Evolutionary conservation across 1,140 invertebrate genomes (phyloP).

Genomic region (Heliconius melpomene): DNA sequence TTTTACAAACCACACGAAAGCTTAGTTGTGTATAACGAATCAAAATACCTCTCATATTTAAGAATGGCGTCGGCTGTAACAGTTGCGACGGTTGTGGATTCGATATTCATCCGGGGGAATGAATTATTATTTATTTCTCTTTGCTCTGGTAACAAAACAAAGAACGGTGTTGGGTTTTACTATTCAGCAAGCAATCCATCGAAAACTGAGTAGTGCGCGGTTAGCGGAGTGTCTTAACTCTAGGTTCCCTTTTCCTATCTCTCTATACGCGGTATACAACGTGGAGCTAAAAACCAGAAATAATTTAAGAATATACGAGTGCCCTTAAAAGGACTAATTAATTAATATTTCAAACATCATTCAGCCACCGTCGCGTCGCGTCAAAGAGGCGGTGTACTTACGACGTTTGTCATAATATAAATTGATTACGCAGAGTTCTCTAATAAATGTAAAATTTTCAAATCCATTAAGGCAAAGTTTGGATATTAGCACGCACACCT

Average conservation of each 20-base stretch:
- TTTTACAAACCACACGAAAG: background rate
- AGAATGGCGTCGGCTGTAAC: background rate
- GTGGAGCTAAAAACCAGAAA: too few species aligned
- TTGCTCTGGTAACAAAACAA: too few species aligned
- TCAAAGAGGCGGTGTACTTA: conserved; percentile 46
- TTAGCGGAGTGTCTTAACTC: too few species aligned
- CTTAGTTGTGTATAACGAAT: background rate
- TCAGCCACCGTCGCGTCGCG: conserved; percentile 36
- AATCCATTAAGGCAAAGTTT: conserved; percentile 74
- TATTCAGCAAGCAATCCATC: too few species aligned
- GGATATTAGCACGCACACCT: conserved; percentile 68
- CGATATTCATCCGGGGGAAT: too few species aligned
- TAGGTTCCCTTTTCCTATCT: too few species aligned
- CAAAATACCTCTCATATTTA: conserved; percentile 13
- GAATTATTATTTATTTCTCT: too few species aligned
- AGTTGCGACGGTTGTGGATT: too few species aligned
- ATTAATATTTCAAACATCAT: conserved; percentile 58
- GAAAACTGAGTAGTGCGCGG: too few species aligned
- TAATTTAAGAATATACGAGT: conserved; percentile 7
- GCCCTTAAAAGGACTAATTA: conserved; percentile 46
- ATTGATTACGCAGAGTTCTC: conserved; percentile 59
- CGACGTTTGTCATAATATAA: conserved; percentile 63
- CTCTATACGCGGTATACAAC: too few species aligned
- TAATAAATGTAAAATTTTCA: conserved; percentile 76
- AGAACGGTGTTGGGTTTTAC: too few species aligned